Evolutionary conservation across 1,140 invertebrate genomes (phyloP).

Genomic region (Cherax destructor): DNA sequence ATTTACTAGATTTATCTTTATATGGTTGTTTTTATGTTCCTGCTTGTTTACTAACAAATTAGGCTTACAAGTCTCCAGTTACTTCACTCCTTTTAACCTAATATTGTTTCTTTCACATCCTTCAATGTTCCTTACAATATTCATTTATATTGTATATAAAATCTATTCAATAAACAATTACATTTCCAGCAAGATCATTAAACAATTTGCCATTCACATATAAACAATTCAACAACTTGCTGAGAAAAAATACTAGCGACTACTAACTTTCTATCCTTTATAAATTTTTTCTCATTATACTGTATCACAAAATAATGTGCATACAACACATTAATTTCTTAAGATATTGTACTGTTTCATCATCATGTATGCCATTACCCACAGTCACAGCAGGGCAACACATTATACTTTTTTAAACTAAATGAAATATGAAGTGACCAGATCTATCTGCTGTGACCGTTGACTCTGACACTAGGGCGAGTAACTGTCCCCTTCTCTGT

Average conservation of each 20-base stretch:
- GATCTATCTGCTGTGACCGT: constrained; percentile 70
- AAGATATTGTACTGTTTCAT: constrained; percentile 46
- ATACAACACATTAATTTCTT: constrained; percentile 32
- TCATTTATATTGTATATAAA: neutral
- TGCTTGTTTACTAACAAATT: neutral
- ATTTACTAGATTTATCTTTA: neutral
- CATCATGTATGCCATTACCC: constrained; percentile 13
- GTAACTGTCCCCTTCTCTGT: constrained; percentile 19
- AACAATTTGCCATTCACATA: constrained; percentile 13
- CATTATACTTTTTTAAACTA: constrained; percentile 24
- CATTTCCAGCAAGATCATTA: constrained; percentile 8
- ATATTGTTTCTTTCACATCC: neutral
- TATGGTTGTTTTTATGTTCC: neutral
- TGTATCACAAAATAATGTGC: constrained; percentile 48
- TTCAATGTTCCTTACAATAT: neutral
- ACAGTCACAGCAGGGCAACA: neutral
- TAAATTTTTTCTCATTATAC: neutral
- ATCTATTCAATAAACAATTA: neutral
- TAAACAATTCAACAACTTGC: constrained; percentile 15
- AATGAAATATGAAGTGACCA: neutral
- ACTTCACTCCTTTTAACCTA: neutral
- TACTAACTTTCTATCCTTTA: constrained; percentile 17
- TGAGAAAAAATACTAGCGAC: constrained; percentile 16
- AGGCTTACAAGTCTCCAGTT: neutral
- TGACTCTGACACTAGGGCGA: constrained; percentile 54